Evolutionary conservation across 1,140 invertebrate species (phyloP).

Genomic region (Nilaparvata lugens): DNA sequence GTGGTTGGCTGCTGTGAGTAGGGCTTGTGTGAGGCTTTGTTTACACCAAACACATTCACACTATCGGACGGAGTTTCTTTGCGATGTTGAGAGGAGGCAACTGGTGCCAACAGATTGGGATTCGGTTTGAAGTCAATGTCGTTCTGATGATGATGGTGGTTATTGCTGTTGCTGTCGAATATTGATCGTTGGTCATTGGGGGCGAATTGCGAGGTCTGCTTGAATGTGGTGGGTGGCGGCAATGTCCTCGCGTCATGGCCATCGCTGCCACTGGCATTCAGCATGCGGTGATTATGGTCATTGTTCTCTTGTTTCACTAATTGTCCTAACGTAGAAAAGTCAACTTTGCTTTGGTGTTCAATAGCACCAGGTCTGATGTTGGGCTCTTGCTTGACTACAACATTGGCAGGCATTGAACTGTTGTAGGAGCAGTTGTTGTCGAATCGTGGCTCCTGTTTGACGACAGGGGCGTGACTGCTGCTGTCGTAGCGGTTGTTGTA

Average conservation of each 20-base stretch:
- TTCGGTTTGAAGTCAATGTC: no score
- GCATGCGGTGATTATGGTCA: slow-evolving; percentile 1
- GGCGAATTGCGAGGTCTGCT: slow-evolving; percentile 3
- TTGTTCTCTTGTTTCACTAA: not conserved
- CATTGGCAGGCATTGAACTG: not conserved
- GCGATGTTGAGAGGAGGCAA: not conserved
- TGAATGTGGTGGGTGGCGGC: not conserved
- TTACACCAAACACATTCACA: slow-evolving; percentile 15
- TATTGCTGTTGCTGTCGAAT: no score
- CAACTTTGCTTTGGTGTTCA: not conserved
- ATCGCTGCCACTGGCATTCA: slow-evolving; percentile 1
- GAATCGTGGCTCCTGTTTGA: slow-evolving; percentile 11
- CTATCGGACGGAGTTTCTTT: not conserved
- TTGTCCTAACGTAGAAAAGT: not conserved
- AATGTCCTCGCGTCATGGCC: slow-evolving; percentile 1
- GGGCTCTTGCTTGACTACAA: slow-evolving; percentile 12
- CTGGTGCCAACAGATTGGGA: not conserved
- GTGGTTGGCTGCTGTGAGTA: slow-evolving; percentile 11
- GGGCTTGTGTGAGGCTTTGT: slow-evolving; percentile 16
- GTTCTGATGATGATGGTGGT: no score
- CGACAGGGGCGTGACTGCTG: slow-evolving; percentile 5
- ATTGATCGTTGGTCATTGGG: slow-evolving; percentile 7
- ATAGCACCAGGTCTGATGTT: slow-evolving; percentile 10
- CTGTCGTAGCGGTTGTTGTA: slow-evolving; percentile 19
- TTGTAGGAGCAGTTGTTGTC: not conserved